A percentile compares a stretch with the other conserved stretches of the same genome.
Conservation (phyloP, 2,797 vertebrate genomes). For the Scolopax rusticola region DNA sequence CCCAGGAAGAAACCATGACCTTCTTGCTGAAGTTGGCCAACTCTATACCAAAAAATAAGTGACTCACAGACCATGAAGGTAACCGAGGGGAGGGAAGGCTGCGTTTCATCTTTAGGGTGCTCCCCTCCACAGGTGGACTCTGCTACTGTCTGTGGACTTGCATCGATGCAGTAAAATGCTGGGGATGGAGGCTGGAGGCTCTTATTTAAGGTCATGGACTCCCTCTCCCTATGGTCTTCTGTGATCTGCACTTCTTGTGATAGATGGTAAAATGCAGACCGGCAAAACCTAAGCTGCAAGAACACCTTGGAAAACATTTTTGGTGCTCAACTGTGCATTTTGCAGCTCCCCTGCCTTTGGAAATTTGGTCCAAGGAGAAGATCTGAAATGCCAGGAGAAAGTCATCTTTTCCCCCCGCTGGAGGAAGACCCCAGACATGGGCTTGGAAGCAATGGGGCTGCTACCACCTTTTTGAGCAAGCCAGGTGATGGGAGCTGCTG, state of each 20-base stretch:
- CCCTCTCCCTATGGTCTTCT: not conserved
- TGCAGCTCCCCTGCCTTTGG: not conserved
- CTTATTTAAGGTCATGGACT: not conserved
- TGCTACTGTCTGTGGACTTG: not conserved
- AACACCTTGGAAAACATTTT: not conserved
- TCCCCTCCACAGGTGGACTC: not conserved
- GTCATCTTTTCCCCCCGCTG: not conserved
- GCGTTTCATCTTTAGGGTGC: not conserved
- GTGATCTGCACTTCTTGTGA: not conserved
- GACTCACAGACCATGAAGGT: not conserved
- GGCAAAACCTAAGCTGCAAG: not conserved
- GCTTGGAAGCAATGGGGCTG: not conserved
- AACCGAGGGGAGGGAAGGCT: not conserved
- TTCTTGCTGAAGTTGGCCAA: not conserved
- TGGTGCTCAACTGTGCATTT: not conserved
- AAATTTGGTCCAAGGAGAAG: not conserved
- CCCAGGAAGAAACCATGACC: not conserved
- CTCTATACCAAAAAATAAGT: not conserved
- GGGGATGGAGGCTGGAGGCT: not conserved
- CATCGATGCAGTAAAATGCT: not conserved
- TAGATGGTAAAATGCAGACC: not conserved
- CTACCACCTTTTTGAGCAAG: not conserved
- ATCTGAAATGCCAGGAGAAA: not conserved
- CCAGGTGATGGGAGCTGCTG: not conserved
- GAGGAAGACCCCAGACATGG: not conserved